These are phyloP conservation scores for Mormoops blainvillei DNA, from an alignment of 2,113 vertebrate species.

Conservation along the genomic window DNA sequence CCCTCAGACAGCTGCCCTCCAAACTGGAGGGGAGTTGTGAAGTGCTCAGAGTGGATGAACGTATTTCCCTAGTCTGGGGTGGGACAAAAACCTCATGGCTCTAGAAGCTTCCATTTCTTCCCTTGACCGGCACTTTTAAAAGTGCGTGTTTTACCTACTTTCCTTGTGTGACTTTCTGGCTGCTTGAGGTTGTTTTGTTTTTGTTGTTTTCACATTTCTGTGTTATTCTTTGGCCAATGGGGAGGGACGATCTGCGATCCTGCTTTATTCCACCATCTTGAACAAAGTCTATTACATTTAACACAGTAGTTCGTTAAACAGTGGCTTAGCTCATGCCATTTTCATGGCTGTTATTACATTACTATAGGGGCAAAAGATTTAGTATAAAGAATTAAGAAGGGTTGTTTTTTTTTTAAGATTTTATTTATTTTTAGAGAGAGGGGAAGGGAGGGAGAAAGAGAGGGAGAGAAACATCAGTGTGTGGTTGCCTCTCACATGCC, in stretches of 20 bases:
- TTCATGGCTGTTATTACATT: background rate
- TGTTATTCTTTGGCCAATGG: background rate
- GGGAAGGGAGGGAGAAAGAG: too few relatives aligned
- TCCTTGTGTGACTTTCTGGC: background rate
- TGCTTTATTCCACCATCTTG: background rate
- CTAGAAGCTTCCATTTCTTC: background rate
- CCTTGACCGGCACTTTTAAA: background rate
- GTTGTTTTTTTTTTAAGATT: too few relatives aligned
- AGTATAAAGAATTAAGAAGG: background rate
- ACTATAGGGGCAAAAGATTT: background rate
- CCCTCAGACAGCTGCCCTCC: background rate
- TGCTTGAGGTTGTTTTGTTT: background rate
- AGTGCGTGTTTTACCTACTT: background rate
- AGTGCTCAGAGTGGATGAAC: background rate
- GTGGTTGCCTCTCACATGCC: too few relatives aligned
- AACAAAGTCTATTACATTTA: background rate
- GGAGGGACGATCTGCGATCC: background rate
- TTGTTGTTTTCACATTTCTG: background rate
- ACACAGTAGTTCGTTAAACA: background rate
- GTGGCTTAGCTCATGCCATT: background rate
- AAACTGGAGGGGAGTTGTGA: background rate
- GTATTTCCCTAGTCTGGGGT: background rate
- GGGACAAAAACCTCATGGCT: background rate
- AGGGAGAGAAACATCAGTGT: too few relatives aligned
- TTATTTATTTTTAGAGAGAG: too few relatives aligned